Evolutionary conservation across 2,113 vertebrate species (phyloP).

Genomic region (Hemiscyllium ocellatum): DNA sequence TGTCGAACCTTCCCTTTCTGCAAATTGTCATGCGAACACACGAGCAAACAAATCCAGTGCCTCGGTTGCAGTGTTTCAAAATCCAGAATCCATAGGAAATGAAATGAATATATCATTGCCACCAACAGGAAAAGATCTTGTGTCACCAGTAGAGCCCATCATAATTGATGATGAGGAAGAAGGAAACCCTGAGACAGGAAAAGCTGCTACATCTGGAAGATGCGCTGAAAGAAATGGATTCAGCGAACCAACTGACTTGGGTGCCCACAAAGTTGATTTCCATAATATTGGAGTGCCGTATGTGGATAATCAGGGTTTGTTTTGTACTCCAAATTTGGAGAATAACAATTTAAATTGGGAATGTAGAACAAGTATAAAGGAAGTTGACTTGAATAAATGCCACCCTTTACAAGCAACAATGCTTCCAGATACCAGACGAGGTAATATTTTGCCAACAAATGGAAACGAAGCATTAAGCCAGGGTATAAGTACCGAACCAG

Average conservation of each 20-base stretch:
- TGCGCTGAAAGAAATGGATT: constrained; percentile 56
- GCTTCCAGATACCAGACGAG: constrained; percentile 22
- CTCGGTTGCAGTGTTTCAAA: constrained; percentile 56
- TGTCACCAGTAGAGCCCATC: constrained; percentile 76
- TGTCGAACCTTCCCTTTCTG: constrained; percentile 68
- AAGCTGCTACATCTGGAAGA: constrained; percentile 62
- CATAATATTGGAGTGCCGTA: neutral
- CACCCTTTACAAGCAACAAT: constrained; percentile 21
- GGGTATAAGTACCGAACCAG: constrained; percentile 88
- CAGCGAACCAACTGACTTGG: constrained; percentile 51
- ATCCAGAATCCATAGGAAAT: constrained; percentile 47
- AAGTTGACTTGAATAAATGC: constrained; percentile 29
- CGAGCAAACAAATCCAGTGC: constrained; percentile 56
- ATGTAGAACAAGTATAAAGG: constrained; percentile 8
- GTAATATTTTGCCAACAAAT: constrained; percentile 13
- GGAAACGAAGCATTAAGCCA: constrained; percentile 41
- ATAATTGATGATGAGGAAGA: constrained; percentile 92
- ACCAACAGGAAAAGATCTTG: constrained; percentile 55
- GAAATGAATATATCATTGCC: constrained; percentile 61
- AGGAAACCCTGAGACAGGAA: constrained; percentile 64
- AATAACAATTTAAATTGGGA: constrained; percentile 35
- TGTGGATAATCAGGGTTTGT: constrained; percentile 31
- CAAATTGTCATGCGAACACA: constrained; percentile 51
- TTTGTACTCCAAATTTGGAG: constrained; percentile 24
- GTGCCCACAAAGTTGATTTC: constrained; percentile 11